phyloP scores from a whole-genome alignment of 2,888 invertebrate species.

The Eupithecia tripunctaria region DNA sequence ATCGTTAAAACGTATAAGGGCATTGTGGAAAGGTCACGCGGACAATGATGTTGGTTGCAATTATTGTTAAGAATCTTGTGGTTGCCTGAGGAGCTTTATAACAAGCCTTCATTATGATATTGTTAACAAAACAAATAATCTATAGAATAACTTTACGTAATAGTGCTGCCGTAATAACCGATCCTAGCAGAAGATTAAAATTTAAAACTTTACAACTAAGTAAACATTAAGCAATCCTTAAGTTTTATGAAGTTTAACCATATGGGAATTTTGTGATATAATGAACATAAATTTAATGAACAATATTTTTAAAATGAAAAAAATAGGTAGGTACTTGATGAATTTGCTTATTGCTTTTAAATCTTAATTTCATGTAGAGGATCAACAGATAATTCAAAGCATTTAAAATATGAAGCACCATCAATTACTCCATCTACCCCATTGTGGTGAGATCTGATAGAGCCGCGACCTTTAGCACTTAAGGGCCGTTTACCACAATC shows the following conservation, averaged over 20 bases:
- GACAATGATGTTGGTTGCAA: slow-evolving; percentile 20
- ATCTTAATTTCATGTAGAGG: not conserved
- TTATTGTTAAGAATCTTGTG: slow-evolving; percentile 26
- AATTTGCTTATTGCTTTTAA: not conserved
- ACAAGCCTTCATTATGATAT: slow-evolving; percentile 12
- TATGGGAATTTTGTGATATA: too few relatives aligned
- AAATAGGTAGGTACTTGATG: not conserved
- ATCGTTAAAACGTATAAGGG: slow-evolving; percentile 27
- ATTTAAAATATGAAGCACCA: slow-evolving; percentile 36
- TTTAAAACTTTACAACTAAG: not conserved
- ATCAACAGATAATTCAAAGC: slow-evolving; percentile 17
- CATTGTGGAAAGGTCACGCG: slow-evolving; percentile 30
- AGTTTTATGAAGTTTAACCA: not conserved
- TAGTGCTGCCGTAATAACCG: not conserved
- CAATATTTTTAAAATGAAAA: not conserved
- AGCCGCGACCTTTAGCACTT: slow-evolving; percentile 64
- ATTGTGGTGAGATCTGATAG: slow-evolving; percentile 51
- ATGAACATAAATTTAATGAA: too few relatives aligned
- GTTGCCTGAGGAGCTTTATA: slow-evolving; percentile 21
- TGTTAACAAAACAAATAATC: slow-evolving; percentile 11
- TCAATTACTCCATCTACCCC: slow-evolving; percentile 31
- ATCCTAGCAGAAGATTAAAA: not conserved
- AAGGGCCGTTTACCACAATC: slow-evolving; percentile 59
- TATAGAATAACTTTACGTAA: not conserved
- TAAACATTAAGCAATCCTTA: not conserved